These are phyloP conservation scores for Trachemys scripta DNA, from an alignment of 2,113 vertebrate species.

Conservation along the genomic window DNA sequence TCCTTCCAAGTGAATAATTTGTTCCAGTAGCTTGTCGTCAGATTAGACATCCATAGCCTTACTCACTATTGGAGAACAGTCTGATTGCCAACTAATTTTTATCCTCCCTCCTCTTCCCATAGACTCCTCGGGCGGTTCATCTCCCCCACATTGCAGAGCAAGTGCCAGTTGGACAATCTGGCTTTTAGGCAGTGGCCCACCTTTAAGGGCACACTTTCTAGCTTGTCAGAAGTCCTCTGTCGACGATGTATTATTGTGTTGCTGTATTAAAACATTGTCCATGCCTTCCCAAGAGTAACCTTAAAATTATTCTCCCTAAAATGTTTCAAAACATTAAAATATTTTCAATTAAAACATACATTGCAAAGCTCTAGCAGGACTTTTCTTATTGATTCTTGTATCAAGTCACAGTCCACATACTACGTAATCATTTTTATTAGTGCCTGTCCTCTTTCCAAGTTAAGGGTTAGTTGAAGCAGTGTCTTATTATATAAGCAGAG, in stretches of 20 bases:
- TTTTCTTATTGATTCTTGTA: neutral
- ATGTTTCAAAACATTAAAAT: neutral
- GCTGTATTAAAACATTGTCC: neutral
- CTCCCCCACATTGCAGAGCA: neutral
- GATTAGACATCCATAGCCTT: neutral
- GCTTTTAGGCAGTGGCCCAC: constrained; percentile 20
- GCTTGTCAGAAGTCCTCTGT: neutral
- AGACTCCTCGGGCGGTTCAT: neutral
- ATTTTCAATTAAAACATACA: neutral
- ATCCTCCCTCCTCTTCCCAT: neutral
- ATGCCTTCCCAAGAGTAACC: neutral
- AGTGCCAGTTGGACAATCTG: constrained; percentile 7
- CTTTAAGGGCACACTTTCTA: neutral
- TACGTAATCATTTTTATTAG: neutral
- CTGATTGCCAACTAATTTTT: neutral
- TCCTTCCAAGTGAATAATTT: constrained; percentile 17
- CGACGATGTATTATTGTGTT: neutral
- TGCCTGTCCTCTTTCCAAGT: neutral
- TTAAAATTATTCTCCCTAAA: neutral
- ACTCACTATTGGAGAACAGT: neutral
- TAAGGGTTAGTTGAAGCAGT: neutral
- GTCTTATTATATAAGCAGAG: neutral
- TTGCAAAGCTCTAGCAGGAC: neutral
- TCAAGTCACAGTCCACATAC: neutral
- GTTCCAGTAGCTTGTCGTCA: neutral